Base-by-base conservation (phyloP, 2,888 invertebrate genomes). In the Synergus laeviventris region DNA sequence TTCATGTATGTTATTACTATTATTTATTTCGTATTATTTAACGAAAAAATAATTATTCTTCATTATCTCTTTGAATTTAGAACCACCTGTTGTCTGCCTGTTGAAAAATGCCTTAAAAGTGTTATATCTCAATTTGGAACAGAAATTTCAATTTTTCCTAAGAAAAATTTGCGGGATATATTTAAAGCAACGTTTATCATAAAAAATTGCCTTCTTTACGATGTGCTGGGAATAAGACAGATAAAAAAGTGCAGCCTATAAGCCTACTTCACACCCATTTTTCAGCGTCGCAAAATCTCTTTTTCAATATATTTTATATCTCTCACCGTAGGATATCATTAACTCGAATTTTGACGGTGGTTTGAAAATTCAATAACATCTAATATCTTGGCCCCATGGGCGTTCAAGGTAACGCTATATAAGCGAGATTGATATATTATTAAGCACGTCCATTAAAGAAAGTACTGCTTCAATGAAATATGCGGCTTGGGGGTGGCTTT, bases 401-500 rank as follows among this genome's bases (percentile, higher is more conserved):
- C 12, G 66, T 36, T 64, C 18, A 24, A 74, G 56, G 73, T 64
- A 78, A 49, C 74, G 76, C 78, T 82, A 79, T 82, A 83, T 87
- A 86, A 88, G 86, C 84, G 83, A 85, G 88, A 89, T 89, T 89
- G 88, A 89, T 89, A 86, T 88, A 89, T 89, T 89, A 89, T 89
- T 89, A 87, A 88, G 86, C 83, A 81, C 84, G 81, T 84, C 84
- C 86, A 88, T 89, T 88, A 87, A 88, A 89, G 86, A 86, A 87
- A 87, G 86, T 84, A 79, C 81, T 78, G 81, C 78, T 73, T 70
- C 84, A 82, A 86, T 87, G 86, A 89, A 88, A 88, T 89, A 89
- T 87, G 85, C 81, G 83, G 78, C 82, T 79, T 76, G 78, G 79
- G 81, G 81, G 82, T 79, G 80, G 82, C 80, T 83, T 81, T 80